Evolutionary conservation across 2,888 invertebrate genomes (phyloP), one percentile per base, ranked within the genome.

Genomic region (Alcis repandata): DNA sequence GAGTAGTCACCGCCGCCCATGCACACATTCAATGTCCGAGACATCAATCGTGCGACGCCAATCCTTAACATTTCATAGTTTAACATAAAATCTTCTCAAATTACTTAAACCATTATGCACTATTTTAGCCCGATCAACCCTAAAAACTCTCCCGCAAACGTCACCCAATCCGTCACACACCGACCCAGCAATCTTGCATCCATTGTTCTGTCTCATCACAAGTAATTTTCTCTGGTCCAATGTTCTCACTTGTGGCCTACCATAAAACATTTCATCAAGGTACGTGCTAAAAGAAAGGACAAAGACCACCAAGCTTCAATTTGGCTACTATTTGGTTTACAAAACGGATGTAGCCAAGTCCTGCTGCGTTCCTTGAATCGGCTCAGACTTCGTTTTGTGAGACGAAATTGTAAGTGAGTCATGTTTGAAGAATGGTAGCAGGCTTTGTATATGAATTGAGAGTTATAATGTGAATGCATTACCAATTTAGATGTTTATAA

Each of bases 221-320:
- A 82, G 85, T 83, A 84, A 90, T 92, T 91, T 84, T 87, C 89
- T 87, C 84, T 88, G 90, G 90, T 82, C 77, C 74, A 77, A 81
- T 82, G 82, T 86, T 86, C 76, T 83, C 83, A 83, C 81, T 88
- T 85, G 87, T 79, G 87, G 88, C 80, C 70, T 65, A 71, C 63
- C 52, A 57, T 62, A 67, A 62, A 68, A 64, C 56, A 63, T 63
- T 59, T 46, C 59, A 67, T 58, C 57, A 45, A 73, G 60, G 79
- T 79, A 86, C 83, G 88, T 88, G 90, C 86, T 88, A 87, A 89
- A 82, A 83, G 77, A 68, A 75, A 75, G 65, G 71, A 84, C 81
- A 87, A 87, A 86, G 89, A 89, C 88, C 88, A 88, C 89, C 88
- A 72, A 74, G 78, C 51, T 13, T 2, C 51, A 36, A 49, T 77